Evolutionary conservation across 2,888 invertebrate species (phyloP), one percentile per base, ranked within the genome.

Genomic region (Tortrix viridana): DNA sequence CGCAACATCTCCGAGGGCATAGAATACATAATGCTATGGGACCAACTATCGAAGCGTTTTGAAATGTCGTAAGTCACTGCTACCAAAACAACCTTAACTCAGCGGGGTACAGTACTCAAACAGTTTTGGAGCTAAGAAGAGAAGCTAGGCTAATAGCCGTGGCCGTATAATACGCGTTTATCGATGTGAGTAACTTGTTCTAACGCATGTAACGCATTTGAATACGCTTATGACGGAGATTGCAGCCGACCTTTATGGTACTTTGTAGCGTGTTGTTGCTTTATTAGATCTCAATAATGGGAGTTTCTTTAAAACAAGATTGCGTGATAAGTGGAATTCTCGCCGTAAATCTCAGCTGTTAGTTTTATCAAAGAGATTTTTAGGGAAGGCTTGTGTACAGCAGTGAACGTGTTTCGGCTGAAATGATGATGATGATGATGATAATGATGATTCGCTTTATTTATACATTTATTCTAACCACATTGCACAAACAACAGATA

Each of bases 111-210:
- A 48, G 65, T 53, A 60, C 59, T 44, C 56, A 62, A 22, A 50
- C 26, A 41, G 58, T 47, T 52, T 58, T 20, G 53, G 58, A 52
- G 63, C 52, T 56, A 18, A 49, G 22, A 18, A 49, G 22, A 32
- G 74, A 73, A 76, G 76, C 80, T 76, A 68, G 73, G 74, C 77
- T 81, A 81, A 81, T 79, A 75, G 73, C 77, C 80, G 70, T 79
- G 70, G 73, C 74, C 70, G 53, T 43, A 63, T 63, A 58, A 63
- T 63, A 47, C 38, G 46, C 47, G 53, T 58, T 63, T 63, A 63
- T 63, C 63, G 63, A 63, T 63, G 63, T 53, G 57, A 52, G 53
- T 53, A 53, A 63, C 63, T 63, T 58, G 63, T 63, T 57, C 50
- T 22, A 58, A 58, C 52, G 63, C 58, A 58, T 63, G 63, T 58